Conservation (phyloP, 1,140 invertebrate genomes). For the Dendrolimus kikuchii region DNA sequence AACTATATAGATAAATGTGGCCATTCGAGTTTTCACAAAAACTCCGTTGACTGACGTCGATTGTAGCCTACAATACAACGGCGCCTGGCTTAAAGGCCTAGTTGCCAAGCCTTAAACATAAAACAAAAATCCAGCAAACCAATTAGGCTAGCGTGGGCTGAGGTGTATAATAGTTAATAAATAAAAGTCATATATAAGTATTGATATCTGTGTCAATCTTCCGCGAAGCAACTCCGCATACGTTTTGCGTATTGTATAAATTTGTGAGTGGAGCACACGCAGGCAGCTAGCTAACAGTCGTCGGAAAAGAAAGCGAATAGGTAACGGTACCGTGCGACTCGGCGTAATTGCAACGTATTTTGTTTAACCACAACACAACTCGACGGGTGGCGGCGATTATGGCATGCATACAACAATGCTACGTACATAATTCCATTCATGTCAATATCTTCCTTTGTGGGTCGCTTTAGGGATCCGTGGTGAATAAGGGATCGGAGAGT, state of each 20-base stretch:
- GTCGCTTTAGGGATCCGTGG: no score
- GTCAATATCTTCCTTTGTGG: no score
- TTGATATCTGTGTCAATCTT: background rate
- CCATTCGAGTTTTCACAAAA: no score
- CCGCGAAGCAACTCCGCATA: constrained; percentile 23
- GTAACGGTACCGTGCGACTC: constrained; percentile 40
- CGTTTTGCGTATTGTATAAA: constrained; percentile 14
- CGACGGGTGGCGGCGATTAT: background rate
- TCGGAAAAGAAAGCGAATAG: constrained; percentile 50
- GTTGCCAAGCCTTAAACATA: no score
- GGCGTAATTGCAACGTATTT: constrained; percentile 28
- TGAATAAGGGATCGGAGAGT: no score
- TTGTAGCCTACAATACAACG: no score
- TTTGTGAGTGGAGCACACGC: constrained; percentile 27
- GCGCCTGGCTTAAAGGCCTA: no score
- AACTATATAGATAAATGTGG: no score
- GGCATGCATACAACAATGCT: no score
- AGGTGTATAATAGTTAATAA: no score
- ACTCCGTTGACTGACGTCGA: no score
- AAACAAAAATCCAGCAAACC: constrained; percentile 1
- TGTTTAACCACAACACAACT: constrained; percentile 13
- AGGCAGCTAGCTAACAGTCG: constrained; percentile 13
- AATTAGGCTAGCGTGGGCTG: background rate
- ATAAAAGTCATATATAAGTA: background rate
- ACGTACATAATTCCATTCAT: no score